Evolutionary conservation across 2,888 invertebrate genomes (phyloP), one percentile per base, ranked within the genome.

Genomic region (Mythimna lalbum): DNA sequence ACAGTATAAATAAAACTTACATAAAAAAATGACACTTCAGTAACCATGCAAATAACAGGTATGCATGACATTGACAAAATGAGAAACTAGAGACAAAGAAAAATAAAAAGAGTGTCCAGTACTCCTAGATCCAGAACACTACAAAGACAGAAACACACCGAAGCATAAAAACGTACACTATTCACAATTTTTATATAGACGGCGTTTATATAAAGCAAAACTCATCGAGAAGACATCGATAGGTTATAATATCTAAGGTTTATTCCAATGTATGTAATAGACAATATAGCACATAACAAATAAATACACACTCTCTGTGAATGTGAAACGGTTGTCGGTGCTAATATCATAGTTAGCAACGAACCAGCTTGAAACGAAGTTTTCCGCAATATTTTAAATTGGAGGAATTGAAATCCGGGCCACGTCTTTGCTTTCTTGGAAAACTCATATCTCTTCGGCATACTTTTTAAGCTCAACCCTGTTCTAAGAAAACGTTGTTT

Each of bases 401-500:
- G 53, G 47, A 57, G 10, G 19, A 50, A 70, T 80, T 68, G 55
- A 68, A 76, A 69, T 17, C 53, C 65, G 33, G 52, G 12, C 31
- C 77, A 81, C 66, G 66, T 63, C n/a, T 61, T 31, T 43, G 1
- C 10, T 23, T 71, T 79, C 73, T 64, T 31, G 31, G 69, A 73
- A 78, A 77, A 67, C 76, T 80, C 60, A 65, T 76, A 69, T 63
- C 39, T 73, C 43, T 75, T 69, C 43, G 47, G 23, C 50, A 81
- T 36, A 67, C 60, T 80, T 76, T 67, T 72, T 69, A 72, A 63
- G 56, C 60, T 76, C 33, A 57, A 63, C 27, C 36, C 52, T 52
- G 59, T 80, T 80, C 77, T 50, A 23, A 49, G 64, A 80, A 79
- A 65, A 69, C 19, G n/a, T 69, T 62, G 57, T 63, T 81, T 68